Conservation (phyloP, 2,113 vertebrate species). For the Collichthys lucidus region DNA sequence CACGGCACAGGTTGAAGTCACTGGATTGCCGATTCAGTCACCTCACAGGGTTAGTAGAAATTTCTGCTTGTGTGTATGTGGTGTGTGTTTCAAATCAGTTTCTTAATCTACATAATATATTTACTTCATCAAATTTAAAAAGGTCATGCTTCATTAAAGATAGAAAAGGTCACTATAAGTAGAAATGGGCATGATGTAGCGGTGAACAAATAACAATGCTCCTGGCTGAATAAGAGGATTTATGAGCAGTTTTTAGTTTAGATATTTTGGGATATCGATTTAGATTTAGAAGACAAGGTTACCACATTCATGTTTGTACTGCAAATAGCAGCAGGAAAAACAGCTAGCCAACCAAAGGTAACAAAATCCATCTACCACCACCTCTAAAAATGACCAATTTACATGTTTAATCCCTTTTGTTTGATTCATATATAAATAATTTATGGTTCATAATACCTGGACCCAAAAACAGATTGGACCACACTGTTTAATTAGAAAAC, state of each 20-base stretch:
- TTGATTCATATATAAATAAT: background rate
- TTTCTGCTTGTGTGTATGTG: background rate
- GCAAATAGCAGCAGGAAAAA: background rate
- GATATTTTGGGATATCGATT: background rate
- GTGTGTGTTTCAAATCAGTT: background rate
- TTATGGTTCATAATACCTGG: no score
- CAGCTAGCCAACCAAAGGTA: background rate
- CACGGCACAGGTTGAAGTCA: slow-evolving; percentile 88
- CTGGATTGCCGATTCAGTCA: slow-evolving; percentile 78
- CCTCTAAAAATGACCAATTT: background rate
- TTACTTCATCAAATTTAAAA: background rate
- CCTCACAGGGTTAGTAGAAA: slow-evolving; percentile 85
- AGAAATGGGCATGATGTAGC: slow-evolving; percentile 5
- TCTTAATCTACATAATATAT: slow-evolving; percentile 1
- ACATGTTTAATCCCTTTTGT: background rate
- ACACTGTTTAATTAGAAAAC: no score
- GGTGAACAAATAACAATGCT: slow-evolving; percentile 21
- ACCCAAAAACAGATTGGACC: no score
- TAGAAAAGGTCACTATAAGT: slow-evolving; percentile 34
- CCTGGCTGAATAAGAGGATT: background rate
- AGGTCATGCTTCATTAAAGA: slow-evolving; percentile 23
- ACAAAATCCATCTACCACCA: background rate
- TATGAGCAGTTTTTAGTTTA: background rate
- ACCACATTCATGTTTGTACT: background rate
- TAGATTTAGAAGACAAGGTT: background rate